phyloP scores from a whole-genome alignment of 2,888 invertebrate species.

The Ametastegia equiseti region DNA sequence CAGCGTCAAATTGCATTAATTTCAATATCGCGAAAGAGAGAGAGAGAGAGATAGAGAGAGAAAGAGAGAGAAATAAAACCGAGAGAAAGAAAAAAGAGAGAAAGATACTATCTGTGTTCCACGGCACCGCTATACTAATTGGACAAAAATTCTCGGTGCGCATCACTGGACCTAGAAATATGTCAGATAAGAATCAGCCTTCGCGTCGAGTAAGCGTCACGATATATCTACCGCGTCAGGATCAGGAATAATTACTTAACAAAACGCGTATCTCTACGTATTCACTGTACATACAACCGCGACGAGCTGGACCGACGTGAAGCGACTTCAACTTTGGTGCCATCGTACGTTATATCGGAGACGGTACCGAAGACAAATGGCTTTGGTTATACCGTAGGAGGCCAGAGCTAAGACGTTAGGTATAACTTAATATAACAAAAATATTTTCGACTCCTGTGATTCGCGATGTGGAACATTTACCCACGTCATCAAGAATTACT shows the following conservation, averaged over 20 bases:
- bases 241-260: conserved; percentile 64
- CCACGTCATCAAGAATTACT: not conserved
- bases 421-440: conserved; percentile 25
- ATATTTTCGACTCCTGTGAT: conserved; percentile 32
- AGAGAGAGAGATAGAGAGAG: too few species aligned
- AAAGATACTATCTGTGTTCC: conserved; percentile 5
- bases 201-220: conserved; percentile 65
- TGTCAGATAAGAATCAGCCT: conserved; percentile 64
- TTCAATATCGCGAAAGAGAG: conserved; percentile 56
- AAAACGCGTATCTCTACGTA: conserved; percentile 57
- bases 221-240: conserved; percentile 56
- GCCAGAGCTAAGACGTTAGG: not conserved
- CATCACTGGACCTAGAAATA: conserved; percentile 62
- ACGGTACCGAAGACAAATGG: conserved; percentile 28
- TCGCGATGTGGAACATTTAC: not conserved
- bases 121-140: conserved; percentile 62
- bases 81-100: too few species aligned
- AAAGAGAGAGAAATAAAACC: too few species aligned
- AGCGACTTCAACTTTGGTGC: not conserved
- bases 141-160: conserved; percentile 64
- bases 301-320: not conserved
- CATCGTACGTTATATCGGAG: conserved; percentile 16
- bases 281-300: conserved; percentile 7
- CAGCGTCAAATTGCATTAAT: conserved; percentile 65
- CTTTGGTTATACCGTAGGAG: not conserved